Evolutionary conservation across 2,797 vertebrate species (phyloP).

Genomic region (Babyrousa celebensis): DNA sequence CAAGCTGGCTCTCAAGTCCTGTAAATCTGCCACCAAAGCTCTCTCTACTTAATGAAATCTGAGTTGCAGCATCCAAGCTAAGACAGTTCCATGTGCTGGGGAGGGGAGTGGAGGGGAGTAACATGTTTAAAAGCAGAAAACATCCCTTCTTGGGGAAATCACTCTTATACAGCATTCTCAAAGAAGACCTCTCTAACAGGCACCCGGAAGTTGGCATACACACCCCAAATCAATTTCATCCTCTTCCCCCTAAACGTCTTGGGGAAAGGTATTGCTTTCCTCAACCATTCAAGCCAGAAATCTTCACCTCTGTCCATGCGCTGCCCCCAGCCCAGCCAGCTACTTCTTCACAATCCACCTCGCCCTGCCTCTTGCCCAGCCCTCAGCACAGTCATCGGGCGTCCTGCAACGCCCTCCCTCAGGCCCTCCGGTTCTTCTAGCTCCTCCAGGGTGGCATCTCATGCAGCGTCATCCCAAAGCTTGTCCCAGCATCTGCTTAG

Average conservation of each 20-base stretch:
- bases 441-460: neutral
- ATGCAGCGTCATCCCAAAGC: neutral
- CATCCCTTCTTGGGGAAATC: neutral
- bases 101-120: neutral
- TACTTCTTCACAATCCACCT: neutral
- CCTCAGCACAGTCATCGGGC: neutral
- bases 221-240: neutral
- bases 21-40: neutral
- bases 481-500: neutral
- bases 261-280: neutral
- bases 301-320: neutral
- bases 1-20: slow-evolving; percentile 12
- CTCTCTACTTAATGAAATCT: neutral
- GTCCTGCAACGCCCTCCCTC: neutral
- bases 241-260: neutral
- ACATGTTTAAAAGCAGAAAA: slow-evolving; percentile 1
- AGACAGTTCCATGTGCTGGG: neutral
- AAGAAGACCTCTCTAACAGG: slow-evolving; percentile 12
- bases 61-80: slow-evolving; percentile 1
- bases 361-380: neutral
- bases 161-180: neutral
- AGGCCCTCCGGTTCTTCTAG: neutral
- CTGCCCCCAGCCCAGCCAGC: neutral
- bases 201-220: neutral
- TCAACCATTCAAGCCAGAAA: neutral